Percentiles rank a stretch among this genome's conserved stretches.
These are phyloP conservation scores for Xerus inauris DNA, from an alignment of 2,113 vertebrate species.

Conservation along the genomic window DNA sequence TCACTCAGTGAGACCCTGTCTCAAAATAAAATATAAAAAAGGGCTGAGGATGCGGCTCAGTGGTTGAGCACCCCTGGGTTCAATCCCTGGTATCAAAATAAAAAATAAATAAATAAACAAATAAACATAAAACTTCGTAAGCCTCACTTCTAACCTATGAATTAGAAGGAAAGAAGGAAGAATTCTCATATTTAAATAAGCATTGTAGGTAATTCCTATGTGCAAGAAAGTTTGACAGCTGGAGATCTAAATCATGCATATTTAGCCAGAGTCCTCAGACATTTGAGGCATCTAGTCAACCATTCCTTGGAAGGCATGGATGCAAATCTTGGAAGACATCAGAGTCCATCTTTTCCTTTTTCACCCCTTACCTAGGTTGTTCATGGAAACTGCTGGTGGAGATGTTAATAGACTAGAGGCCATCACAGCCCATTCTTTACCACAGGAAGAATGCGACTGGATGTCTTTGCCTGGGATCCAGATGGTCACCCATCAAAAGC, in stretches of 20 bases:
- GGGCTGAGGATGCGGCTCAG: too few relatives aligned
- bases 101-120: background rate
- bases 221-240: background rate
- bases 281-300: background rate
- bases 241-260: background rate
- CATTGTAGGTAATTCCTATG: rapidly evolving
- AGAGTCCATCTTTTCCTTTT: background rate
- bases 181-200: background rate
- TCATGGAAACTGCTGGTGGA: background rate
- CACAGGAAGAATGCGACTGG: rapidly evolving
- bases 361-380: background rate
- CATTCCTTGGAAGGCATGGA: background rate
- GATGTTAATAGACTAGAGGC: too few relatives aligned
- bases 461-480: background rate
- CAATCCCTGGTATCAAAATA: too few relatives aligned
- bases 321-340: background rate
- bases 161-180: background rate
- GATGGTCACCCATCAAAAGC: background rate
- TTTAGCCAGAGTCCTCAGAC: background rate
- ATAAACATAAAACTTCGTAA: too few relatives aligned
- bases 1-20: too few relatives aligned
- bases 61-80: too few relatives aligned
- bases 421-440: rapidly evolving
- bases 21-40: too few relatives aligned
- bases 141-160: background rate